These are phyloP conservation scores for Florisuga fusca DNA, from an alignment of 2,797 vertebrate species.

Conservation along the genomic window DNA sequence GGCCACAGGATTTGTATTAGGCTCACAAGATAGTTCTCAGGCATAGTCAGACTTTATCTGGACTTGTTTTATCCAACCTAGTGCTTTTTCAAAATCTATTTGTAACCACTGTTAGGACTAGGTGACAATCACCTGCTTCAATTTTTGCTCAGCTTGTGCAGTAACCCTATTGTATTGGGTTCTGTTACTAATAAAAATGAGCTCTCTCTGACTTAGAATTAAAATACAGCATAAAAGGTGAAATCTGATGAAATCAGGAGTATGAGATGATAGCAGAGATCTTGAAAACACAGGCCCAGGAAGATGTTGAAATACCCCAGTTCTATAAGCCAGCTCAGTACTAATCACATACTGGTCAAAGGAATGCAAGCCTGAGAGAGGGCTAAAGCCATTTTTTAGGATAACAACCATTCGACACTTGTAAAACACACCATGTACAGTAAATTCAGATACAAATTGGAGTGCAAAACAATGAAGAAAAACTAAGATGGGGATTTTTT, in stretches of 20 bases:
- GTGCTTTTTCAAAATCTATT: not conserved
- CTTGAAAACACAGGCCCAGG: not conserved
- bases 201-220: not conserved
- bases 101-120: not conserved
- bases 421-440: not conserved
- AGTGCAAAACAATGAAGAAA: not conserved
- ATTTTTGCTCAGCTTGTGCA: not conserved
- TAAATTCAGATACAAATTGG: not conserved
- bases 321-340: not conserved
- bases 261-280: not conserved
- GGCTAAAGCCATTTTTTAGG: not conserved
- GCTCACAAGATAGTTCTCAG: not conserved
- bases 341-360: not conserved
- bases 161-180: not conserved
- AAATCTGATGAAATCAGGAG: not conserved
- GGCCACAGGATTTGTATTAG: not conserved
- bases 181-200: not conserved
- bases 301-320: not conserved
- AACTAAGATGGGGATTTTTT: not conserved
- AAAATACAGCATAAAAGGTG: not conserved
- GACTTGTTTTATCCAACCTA: not conserved
- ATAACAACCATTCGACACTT: not conserved
- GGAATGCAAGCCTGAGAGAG: not conserved
- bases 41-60: not conserved
- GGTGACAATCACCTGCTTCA: not conserved